These are phyloP conservation scores for Lottia gigantea DNA, from an alignment of 2,888 invertebrate species.

Conservation along the genomic window DNA sequence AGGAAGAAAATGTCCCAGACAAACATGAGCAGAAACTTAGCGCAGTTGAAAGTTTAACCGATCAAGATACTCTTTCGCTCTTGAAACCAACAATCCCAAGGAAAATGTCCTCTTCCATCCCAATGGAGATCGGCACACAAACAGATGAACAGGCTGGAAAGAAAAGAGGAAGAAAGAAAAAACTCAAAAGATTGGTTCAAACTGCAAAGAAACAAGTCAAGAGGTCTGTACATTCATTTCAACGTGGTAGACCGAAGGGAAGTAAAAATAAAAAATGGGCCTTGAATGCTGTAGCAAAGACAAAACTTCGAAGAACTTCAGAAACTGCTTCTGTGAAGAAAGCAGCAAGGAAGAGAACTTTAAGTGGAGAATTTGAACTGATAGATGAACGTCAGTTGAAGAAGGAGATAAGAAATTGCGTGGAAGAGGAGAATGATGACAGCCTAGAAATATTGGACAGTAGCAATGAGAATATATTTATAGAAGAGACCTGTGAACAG, in stretches of 20 bases:
- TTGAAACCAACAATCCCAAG: neutral
- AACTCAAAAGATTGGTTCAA: neutral
- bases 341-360: constrained; percentile 39
- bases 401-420: constrained; percentile 8
- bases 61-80: neutral
- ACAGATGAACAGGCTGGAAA: neutral
- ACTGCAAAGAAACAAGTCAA: neutral
- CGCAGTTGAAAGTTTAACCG: neutral
- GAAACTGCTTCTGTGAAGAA: neutral
- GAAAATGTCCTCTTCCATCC: neutral
- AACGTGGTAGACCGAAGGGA: neutral
- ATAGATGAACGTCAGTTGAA: constrained; percentile 32
- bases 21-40: neutral
- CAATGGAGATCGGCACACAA: neutral
- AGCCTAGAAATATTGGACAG: too few species aligned
- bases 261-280: constrained; percentile 5
- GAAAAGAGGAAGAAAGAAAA: neutral
- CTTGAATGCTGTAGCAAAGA: neutral
- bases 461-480: too few species aligned
- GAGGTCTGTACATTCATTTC: neutral
- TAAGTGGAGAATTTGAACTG: constrained; percentile 44
- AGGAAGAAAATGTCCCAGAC: neutral
- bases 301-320: neutral
- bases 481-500: too few species aligned
- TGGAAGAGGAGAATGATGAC: too few species aligned